Conservation (phyloP, 1,140 invertebrate genomes). For the Platorchestia sp. region DNA sequence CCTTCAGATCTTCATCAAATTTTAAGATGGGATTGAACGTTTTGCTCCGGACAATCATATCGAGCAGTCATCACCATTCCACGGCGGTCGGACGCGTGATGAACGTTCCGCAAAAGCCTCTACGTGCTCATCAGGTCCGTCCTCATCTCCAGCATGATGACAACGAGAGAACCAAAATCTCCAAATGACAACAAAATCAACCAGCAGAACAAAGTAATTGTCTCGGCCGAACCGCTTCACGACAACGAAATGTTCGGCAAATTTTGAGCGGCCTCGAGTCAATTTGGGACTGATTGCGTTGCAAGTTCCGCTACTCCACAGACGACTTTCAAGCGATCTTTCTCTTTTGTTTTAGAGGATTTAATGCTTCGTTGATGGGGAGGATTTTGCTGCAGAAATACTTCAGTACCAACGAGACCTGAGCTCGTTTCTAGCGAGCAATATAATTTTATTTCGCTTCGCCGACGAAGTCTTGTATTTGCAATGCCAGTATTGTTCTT, state of each 20-base stretch:
- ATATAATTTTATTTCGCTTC: neutral
- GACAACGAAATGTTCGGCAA: slow-evolving; percentile 40
- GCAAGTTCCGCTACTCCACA: neutral
- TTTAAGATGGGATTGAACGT: neutral
- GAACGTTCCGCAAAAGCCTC: neutral
- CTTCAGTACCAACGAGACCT: neutral
- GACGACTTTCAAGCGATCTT: slow-evolving; percentile 6
- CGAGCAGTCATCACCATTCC: slow-evolving; percentile 25
- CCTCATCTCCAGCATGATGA: neutral
- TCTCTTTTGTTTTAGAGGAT: slow-evolving; percentile 1
- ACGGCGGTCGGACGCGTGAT: neutral
- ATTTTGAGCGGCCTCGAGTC: slow-evolving; percentile 38
- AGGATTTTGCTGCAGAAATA: neutral
- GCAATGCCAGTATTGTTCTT: neutral
- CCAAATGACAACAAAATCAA: slow-evolving; percentile 55
- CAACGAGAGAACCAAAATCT: slow-evolving; percentile 39
- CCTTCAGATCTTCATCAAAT: neutral
- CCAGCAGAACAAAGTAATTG: slow-evolving; percentile 53
- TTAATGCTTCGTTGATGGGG: neutral
- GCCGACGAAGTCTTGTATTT: neutral
- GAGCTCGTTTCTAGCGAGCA: neutral
- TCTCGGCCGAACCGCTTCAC: neutral
- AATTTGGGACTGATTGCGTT: slow-evolving; percentile 33
- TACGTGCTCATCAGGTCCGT: slow-evolving; percentile 32
- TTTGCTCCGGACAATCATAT: neutral